These are phyloP conservation scores for Lithodes maja DNA, from an alignment of 2,888 invertebrate genomes.

Conservation along the genomic window DNA sequence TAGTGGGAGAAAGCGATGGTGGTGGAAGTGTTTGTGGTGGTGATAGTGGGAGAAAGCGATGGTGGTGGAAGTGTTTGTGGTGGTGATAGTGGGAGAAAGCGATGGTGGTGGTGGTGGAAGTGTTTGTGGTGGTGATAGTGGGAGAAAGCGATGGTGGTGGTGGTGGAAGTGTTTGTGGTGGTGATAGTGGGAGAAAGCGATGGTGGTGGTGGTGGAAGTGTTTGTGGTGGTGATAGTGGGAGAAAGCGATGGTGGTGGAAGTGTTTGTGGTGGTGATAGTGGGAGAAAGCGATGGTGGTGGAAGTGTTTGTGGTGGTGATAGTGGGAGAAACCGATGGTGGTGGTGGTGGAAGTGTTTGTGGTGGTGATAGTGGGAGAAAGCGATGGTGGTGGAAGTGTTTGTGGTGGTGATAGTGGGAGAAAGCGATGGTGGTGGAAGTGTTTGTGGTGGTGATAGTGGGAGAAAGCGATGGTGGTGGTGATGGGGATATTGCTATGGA, in stretches of 20 bases:
- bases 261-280: neutral
- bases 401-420: neutral
- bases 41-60: neutral
- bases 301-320: neutral
- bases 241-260: neutral
- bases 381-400: neutral
- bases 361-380: neutral
- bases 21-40: neutral
- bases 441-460: neutral
- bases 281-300: neutral
- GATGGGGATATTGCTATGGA: neutral
- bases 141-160: neutral
- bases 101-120: neutral
- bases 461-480: neutral
- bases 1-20: neutral
- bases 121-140: neutral
- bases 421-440: neutral
- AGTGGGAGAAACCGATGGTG: neutral
- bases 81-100: neutral
- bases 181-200: neutral
- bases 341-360: neutral
- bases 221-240: neutral
- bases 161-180: neutral
- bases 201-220: neutral
- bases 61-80: neutral